Conservation (phyloP, 2,888 invertebrate genomes). For the Ennomos quercinarius region DNA sequence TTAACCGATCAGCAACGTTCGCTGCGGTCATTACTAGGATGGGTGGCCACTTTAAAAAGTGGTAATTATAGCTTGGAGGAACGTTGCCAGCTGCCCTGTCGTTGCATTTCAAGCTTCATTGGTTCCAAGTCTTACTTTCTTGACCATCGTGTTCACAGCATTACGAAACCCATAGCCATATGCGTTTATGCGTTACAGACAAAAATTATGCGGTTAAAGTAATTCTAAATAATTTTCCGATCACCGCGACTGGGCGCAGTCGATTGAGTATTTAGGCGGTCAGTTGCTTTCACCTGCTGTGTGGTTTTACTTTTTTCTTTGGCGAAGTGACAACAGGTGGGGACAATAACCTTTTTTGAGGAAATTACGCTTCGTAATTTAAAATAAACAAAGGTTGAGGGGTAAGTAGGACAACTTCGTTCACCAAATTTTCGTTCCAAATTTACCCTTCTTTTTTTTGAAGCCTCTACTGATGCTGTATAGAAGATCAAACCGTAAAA, state of each 20-base stretch:
- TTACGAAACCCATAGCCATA: slow-evolving; percentile 34
- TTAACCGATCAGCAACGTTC: no score
- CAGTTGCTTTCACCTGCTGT: slow-evolving; percentile 52
- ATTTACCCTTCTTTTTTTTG: no score
- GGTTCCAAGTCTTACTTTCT: not conserved
- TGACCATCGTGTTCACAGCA: slow-evolving; percentile 7
- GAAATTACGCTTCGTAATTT: slow-evolving; percentile 14
- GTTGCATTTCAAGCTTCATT: no score
- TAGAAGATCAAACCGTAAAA: no score
- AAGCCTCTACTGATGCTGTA: no score
- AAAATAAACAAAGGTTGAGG: slow-evolving; percentile 3
- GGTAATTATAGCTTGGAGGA: no score
- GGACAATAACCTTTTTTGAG: slow-evolving; percentile 35
- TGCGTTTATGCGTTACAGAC: slow-evolving; percentile 39
- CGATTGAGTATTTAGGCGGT: slow-evolving; percentile 57
- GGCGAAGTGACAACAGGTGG: slow-evolving; percentile 44
- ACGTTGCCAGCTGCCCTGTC: no score
- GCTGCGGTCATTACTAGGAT: no score
- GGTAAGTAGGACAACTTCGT: no score
- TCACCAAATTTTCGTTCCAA: no score
- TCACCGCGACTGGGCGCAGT: slow-evolving; percentile 50
- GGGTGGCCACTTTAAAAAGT: no score
- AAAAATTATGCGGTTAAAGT: slow-evolving; percentile 41
- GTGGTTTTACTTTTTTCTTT: slow-evolving; percentile 41
- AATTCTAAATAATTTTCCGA: slow-evolving; percentile 47